phyloP scores from a whole-genome alignment of 2,888 invertebrate species.

The Drosophila kuntzei region DNA sequence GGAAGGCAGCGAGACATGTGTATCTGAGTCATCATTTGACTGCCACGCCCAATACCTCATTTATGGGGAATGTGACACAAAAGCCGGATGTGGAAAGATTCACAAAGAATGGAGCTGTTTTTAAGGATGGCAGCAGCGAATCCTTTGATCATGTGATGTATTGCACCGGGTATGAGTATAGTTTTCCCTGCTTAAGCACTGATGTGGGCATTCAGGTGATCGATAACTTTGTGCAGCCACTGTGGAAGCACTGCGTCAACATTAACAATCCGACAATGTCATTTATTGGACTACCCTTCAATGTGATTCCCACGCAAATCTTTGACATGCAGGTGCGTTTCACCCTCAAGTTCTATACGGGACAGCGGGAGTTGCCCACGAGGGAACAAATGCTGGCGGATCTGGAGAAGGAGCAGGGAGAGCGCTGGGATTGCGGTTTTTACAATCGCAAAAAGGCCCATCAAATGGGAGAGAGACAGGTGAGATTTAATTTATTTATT shows the following conservation, averaged over 20 bases:
- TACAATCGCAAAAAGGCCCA: conserved; percentile 90
- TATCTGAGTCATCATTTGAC: conserved; percentile 90
- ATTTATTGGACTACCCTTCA: conserved; percentile 92
- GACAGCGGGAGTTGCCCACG: conserved; percentile 88
- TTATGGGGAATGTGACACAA: conserved; percentile 89
- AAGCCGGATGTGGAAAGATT: conserved; percentile 88
- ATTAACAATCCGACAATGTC: conserved; percentile 92
- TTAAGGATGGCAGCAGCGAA: conserved; percentile 88
- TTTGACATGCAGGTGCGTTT: conserved; percentile 92
- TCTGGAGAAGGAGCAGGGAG: conserved; percentile 88
- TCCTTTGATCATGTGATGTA: conserved; percentile 90
- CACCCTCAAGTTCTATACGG: conserved; percentile 88
- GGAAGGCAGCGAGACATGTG: conserved; percentile 88
- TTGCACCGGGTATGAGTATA: conserved; percentile 92
- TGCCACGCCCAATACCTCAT: conserved; percentile 86
- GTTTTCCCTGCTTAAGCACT: conserved; percentile 90
- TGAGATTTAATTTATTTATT: conserved; percentile 13
- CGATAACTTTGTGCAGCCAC: conserved; percentile 92
- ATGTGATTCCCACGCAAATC: conserved; percentile 92
- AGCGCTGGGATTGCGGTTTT: conserved; percentile 86
- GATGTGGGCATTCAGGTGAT: conserved; percentile 90
- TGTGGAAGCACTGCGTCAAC: conserved; percentile 95
- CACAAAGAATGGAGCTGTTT: conserved; percentile 87
- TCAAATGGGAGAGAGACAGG: conserved; percentile 86
- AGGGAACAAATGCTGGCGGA: conserved; percentile 88